Evolutionary conservation across 2,113 vertebrate genomes (phyloP).

Genomic region (Mustela lutreola): DNA sequence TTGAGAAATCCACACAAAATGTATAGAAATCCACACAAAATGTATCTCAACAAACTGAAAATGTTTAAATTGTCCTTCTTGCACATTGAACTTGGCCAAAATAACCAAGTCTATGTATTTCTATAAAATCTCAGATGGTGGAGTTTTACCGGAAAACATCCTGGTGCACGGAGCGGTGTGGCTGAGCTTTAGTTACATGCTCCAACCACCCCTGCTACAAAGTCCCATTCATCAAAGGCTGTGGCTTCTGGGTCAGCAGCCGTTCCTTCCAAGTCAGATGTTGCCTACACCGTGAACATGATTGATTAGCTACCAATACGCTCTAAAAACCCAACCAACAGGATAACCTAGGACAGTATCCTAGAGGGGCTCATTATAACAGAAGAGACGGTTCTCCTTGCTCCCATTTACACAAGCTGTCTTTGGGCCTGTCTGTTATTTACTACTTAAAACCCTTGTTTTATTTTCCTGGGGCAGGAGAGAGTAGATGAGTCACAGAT

Average conservation of each 20-base stretch:
- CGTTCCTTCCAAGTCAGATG: slow-evolving; percentile 84
- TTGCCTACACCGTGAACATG: slow-evolving; percentile 86
- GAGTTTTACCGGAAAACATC: slow-evolving; percentile 50
- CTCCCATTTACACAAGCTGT: neutral
- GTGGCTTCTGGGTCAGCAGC: slow-evolving; percentile 84
- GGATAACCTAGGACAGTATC: slow-evolving; percentile 83
- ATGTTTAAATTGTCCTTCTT: neutral
- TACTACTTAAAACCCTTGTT: slow-evolving; percentile 41
- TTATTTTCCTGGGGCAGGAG: slow-evolving; percentile 52
- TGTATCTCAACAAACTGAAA: slow-evolving; percentile 2
- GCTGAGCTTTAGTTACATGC: slow-evolving; percentile 71
- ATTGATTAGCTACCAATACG: slow-evolving; percentile 86
- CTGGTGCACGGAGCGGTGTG: slow-evolving; percentile 24
- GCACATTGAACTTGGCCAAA: slow-evolving; percentile 54
- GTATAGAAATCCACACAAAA: neutral
- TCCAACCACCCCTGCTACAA: slow-evolving; percentile 51
- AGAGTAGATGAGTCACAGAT: slow-evolving; percentile 5
- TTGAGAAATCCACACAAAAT: neutral
- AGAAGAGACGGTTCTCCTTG: slow-evolving; percentile 35
- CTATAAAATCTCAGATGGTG: neutral
- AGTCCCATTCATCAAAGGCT: slow-evolving; percentile 80
- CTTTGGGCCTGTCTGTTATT: slow-evolving; percentile 56
- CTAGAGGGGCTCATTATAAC: slow-evolving; percentile 88
- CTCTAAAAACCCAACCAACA: slow-evolving; percentile 84
- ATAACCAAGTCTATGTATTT: neutral